Evolutionary conservation across 2,888 invertebrate species (phyloP).

Genomic region (Lochmaea capreae): DNA sequence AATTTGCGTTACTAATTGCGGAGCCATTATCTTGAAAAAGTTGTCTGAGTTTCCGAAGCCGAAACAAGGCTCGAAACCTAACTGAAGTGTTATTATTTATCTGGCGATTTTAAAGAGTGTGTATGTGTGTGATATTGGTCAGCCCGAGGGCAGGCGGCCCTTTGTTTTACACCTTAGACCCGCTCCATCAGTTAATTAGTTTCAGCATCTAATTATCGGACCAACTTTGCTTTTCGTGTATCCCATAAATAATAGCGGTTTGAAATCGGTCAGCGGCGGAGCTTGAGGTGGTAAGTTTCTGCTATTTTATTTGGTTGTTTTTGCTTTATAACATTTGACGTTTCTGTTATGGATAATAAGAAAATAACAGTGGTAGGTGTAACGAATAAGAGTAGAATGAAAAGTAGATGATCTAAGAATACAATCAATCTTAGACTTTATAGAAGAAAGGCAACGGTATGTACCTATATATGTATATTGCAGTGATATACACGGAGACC

Average conservation of each 20-base stretch:
- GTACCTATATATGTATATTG: too few relatives aligned
- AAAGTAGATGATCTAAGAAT: too few relatives aligned
- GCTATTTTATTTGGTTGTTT: too few relatives aligned
- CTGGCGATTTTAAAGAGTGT: conserved; percentile 12
- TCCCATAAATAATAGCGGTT: conserved; percentile 64
- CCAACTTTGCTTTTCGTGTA: conserved; percentile 64
- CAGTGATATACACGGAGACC: too few relatives aligned
- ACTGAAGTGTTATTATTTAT: conserved; percentile 26
- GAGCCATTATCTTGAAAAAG: background rate
- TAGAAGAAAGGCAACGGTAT: too few relatives aligned
- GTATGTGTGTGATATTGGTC: conserved; percentile 36
- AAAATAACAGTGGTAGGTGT: too few relatives aligned
- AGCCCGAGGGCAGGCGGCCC: conserved; percentile 62
- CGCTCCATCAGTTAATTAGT: conserved; percentile 67
- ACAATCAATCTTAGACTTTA: too few relatives aligned
- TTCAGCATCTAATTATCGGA: conserved; percentile 68
- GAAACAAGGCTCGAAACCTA: background rate
- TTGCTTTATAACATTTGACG: too few relatives aligned
- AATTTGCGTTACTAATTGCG: background rate
- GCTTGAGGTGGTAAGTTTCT: background rate
- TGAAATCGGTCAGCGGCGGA: conserved; percentile 48
- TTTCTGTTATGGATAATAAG: too few relatives aligned
- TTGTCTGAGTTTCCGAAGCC: background rate
- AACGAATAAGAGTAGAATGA: too few relatives aligned
- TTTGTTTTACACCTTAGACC: conserved; percentile 68